These are phyloP conservation scores for Falco cherrug DNA, from an alignment of 2,797 vertebrate species.

Conservation along the genomic window DNA sequence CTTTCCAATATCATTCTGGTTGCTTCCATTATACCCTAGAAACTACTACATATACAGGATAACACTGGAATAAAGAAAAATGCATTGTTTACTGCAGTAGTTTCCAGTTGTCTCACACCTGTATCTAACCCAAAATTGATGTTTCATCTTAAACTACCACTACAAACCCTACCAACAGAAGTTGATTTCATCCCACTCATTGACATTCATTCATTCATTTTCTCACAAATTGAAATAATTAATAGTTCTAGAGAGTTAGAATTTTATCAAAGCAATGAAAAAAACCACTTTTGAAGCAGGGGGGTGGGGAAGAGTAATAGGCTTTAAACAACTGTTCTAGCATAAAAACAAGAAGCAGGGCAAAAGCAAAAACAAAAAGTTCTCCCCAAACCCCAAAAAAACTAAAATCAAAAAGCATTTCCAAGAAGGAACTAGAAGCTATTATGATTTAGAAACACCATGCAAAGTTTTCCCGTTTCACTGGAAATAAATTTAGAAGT, in stretches of 20 bases:
- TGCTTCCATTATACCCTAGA: not conserved
- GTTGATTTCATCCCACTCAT: not conserved
- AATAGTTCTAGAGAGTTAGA: not conserved
- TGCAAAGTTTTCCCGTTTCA: too few relatives aligned
- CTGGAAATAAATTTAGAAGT: too few relatives aligned
- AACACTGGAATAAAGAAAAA: not conserved
- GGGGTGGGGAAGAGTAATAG: not conserved
- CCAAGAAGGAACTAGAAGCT: not conserved
- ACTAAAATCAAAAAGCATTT: not conserved
- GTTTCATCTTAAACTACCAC: not conserved
- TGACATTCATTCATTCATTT: not conserved
- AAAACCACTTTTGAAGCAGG: not conserved
- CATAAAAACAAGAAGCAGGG: not conserved
- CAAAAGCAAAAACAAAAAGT: not conserved
- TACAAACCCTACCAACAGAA: not conserved
- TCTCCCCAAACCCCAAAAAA: not conserved
- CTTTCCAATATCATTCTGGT: not conserved
- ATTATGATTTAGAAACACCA: not conserved
- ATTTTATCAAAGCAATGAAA: not conserved
- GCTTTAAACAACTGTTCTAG: not conserved
- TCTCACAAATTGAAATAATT: not conserved
- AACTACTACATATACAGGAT: not conserved
- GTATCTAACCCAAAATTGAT: not conserved
- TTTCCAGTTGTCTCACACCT: not conserved
- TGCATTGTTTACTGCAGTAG: not conserved